These are phyloP conservation scores for Patella caerulea DNA, from an alignment of 2,888 invertebrate genomes.

Conservation along the genomic window DNA sequence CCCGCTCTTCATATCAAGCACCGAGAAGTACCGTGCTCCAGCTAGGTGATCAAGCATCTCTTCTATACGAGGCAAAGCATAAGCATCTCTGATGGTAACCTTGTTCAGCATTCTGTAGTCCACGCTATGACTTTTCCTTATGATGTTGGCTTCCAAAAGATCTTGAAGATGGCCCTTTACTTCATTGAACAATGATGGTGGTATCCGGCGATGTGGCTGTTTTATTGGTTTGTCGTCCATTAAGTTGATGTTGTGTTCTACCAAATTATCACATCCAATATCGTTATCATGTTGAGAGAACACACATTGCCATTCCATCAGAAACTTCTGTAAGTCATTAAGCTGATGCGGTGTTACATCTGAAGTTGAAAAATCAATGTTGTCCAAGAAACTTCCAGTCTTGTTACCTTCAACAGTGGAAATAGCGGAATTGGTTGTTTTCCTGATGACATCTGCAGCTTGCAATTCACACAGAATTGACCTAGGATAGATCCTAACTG, in stretches of 20 bases:
- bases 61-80: too few species aligned
- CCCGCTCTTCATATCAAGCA: neutral
- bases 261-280: constrained; percentile 19
- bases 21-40: neutral
- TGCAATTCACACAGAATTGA: neutral
- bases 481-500: neutral
- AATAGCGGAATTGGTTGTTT: neutral
- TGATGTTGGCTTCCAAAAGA: constrained; percentile 28
- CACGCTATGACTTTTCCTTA: constrained; percentile 19
- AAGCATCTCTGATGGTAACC: too few species aligned
- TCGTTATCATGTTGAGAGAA: constrained; percentile 13
- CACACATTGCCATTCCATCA: neutral
- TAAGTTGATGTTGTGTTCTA: constrained; percentile 30
- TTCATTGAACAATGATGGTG: constrained; percentile 31
- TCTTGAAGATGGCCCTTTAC: constrained; percentile 30
- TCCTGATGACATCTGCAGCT: neutral
- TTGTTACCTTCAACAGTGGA: neutral
- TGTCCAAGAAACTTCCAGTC: neutral
- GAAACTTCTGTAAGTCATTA: neutral
- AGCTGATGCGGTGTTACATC: neutral
- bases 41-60: too few species aligned
- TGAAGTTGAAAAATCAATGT: neutral
- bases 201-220: constrained; percentile 24
- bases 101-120: neutral
- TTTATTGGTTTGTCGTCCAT: constrained; percentile 27